Evolutionary conservation across 92 coral and sea anemone species (phyloP), one percentile per base, ranked within the genome.

Genomic region (Anthopleura xanthogrammica): DNA sequence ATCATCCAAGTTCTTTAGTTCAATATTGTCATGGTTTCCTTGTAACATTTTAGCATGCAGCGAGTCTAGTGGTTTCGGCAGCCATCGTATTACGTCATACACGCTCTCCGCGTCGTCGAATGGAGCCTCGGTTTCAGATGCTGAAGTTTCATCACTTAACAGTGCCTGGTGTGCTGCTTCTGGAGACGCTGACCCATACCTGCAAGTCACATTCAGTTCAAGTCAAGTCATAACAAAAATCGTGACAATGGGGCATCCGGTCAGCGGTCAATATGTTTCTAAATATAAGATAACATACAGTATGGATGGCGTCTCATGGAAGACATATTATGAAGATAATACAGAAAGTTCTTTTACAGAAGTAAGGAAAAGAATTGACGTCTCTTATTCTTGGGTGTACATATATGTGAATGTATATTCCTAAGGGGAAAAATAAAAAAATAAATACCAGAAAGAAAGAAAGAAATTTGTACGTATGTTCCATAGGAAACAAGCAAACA

Each of bases 121-220:
- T 46, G 73, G 73, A 12, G 86, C 81, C 65, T 84, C 88, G 42
- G 91, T 85, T 17, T 71, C 78, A 48, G 89, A 90, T 60, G 93
- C 93, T 48, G 71, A 74, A 66, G 56, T 90, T 22, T 86, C 85
- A 52, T 83, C 71, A n/a, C 12, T n/a, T 19, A 84, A n/a, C 46
- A 90, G 88, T 4, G 88, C 93, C 2, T 92, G 95, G 93, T 90
- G 93, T 40, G 88, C 93, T 6, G 83, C 79, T 12, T 74, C 84
- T 14, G 85, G 65, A 12, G 83, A 54, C 12, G 68, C 65, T 10
- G 29, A 55, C 50, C 89, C 91, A 20, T 82, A 57, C 83, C 85
- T 92, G 2, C 91, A 87, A 80, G 91, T 85, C 17, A 88, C 88
- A 12, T 90, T 92, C 41, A 82, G 78, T 54, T 56, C 72, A 41